phyloP scores from a whole-genome alignment of 2,888 invertebrate species.

The Microctonus aethiopoides region DNA sequence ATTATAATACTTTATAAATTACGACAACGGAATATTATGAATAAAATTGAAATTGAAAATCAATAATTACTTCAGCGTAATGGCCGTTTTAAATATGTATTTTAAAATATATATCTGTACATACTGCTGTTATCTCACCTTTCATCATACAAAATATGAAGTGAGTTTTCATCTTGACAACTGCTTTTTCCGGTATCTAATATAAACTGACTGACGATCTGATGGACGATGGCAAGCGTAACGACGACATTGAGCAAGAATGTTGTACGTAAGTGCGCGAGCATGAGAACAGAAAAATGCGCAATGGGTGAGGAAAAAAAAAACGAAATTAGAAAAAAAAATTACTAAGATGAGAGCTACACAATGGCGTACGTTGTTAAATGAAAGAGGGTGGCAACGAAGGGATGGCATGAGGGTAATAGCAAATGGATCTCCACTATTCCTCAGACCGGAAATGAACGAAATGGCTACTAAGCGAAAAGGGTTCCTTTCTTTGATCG shows the following conservation, averaged over 20 bases:
- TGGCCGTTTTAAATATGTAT: slow-evolving; percentile 55
- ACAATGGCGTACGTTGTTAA: slow-evolving; percentile 37
- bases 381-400: slow-evolving; percentile 40
- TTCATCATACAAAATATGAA: neutral
- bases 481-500: slow-evolving; percentile 62
- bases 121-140: slow-evolving; percentile 19
- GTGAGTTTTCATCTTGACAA: slow-evolving; percentile 25
- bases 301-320: slow-evolving; percentile 16
- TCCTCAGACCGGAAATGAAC: slow-evolving; percentile 63
- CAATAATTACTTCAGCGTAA: slow-evolving; percentile 61
- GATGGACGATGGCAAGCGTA: slow-evolving; percentile 30
- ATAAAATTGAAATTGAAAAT: slow-evolving; percentile 60
- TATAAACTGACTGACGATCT: slow-evolving; percentile 59
- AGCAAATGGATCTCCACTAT: slow-evolving; percentile 62
- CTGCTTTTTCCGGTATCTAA: slow-evolving; percentile 49
- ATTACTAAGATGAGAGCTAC: slow-evolving; percentile 33
- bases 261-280: neutral
- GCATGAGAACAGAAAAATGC: neutral
- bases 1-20: neutral
- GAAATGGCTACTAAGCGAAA: slow-evolving; percentile 65
- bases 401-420: slow-evolving; percentile 49
- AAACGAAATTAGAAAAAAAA: no score
- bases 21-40: slow-evolving; percentile 44
- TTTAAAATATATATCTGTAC: slow-evolving; percentile 12
- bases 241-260: neutral